These are phyloP conservation scores for Caloenas nicobarica DNA, from an alignment of 2,113 vertebrate species.

Conservation along the genomic window DNA sequence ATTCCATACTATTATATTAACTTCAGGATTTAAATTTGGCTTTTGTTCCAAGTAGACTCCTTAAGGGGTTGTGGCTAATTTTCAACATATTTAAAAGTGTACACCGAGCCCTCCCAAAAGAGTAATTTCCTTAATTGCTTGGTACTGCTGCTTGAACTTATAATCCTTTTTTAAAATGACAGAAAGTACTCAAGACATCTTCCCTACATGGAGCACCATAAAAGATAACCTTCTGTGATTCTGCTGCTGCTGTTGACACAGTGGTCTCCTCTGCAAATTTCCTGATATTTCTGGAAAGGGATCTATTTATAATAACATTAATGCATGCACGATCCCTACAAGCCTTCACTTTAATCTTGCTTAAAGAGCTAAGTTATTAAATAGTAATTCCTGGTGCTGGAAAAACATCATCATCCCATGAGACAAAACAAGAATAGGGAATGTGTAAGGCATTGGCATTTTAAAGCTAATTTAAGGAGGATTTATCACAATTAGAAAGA, in stretches of 20 bases:
- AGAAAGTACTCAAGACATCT: neutral
- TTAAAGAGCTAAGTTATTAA: conserved; percentile 59
- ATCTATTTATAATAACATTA: conserved; percentile 37
- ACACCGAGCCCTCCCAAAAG: conserved; percentile 53
- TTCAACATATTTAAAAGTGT: conserved; percentile 40
- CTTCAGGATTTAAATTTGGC: conserved; percentile 42
- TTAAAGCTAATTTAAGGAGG: conserved; percentile 44
- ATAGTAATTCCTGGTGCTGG: conserved; percentile 43
- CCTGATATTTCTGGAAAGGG: conserved; percentile 24
- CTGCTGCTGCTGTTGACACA: conserved; percentile 42
- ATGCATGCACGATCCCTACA: conserved; percentile 14
- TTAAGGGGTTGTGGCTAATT: conserved; percentile 55
- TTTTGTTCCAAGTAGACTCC: conserved; percentile 48
- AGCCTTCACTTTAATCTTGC: conserved; percentile 39
- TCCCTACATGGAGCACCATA: neutral
- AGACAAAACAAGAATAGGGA: neutral
- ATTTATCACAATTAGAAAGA: conserved; percentile 52
- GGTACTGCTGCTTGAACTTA: conserved; percentile 10
- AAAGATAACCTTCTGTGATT: neutral
- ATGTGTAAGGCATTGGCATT: neutral
- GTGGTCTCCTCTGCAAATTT: conserved; percentile 47
- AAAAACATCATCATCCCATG: neutral
- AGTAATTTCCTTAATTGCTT: conserved; percentile 64
- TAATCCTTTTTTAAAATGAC: conserved; percentile 46
- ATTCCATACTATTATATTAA: conserved; percentile 56